Evolutionary conservation across 2,797 vertebrate species (phyloP).

Genomic region (Helicolenus hilgendorfi): DNA sequence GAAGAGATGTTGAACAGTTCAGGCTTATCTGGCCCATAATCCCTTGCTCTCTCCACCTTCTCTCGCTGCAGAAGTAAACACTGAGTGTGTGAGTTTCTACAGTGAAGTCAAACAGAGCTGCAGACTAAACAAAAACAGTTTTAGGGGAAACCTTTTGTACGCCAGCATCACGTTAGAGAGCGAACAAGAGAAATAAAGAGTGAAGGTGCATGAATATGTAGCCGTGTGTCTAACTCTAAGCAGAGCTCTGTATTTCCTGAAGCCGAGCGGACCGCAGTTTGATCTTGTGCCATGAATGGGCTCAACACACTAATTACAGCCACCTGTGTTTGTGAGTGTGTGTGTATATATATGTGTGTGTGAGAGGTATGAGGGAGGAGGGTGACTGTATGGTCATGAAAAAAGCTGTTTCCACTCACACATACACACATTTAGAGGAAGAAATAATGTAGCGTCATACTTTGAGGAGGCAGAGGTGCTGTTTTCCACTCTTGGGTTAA

Average conservation of each 20-base stretch:
- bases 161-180: slow-evolving; percentile 42
- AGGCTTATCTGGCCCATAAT: slow-evolving; percentile 61
- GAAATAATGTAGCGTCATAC: slow-evolving; percentile 40
- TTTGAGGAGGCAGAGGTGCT: slow-evolving; percentile 36
- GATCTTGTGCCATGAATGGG: slow-evolving; percentile 83
- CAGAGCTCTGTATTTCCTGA: slow-evolving; percentile 76
- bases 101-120: slow-evolving; percentile 50
- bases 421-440: slow-evolving; percentile 30
- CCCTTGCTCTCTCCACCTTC: slow-evolving; percentile 56
- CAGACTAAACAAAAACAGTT: slow-evolving; percentile 84
- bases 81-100: slow-evolving; percentile 34
- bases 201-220: slow-evolving; percentile 45
- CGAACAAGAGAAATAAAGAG: slow-evolving; percentile 57
- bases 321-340: slow-evolving; percentile 80
- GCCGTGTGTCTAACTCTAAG: slow-evolving; percentile 60
- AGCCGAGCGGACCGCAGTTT: slow-evolving; percentile 74
- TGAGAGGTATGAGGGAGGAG: slow-evolving; percentile 25
- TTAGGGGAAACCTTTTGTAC: slow-evolving; percentile 50
- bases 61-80: slow-evolving; percentile 46
- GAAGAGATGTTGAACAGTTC: slow-evolving; percentile 48
- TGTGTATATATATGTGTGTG: slow-evolving; percentile 28
- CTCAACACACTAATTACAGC: slow-evolving; percentile 86
- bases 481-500: slow-evolving; percentile 42
- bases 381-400: slow-evolving; percentile 53
- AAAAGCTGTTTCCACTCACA: slow-evolving; percentile 67